Percentiles rank a stretch among this genome's conserved stretches.
Conservation (phyloP, 2,888 invertebrate species). For the Aelia acuminata region DNA sequence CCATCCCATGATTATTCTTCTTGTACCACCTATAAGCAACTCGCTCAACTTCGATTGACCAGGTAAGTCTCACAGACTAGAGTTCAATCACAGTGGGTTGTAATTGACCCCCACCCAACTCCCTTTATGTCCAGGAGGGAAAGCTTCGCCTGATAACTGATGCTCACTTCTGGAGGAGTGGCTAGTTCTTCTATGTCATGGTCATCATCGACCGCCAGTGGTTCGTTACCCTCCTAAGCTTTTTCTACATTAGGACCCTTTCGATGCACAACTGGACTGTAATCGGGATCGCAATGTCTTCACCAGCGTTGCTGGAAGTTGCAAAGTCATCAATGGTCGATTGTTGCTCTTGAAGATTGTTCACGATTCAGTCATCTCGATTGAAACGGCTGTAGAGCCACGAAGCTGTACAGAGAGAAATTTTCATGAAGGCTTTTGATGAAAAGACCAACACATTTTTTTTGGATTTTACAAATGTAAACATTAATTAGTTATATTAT, state of each 20-base stretch:
- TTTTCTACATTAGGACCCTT: not conserved
- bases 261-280: not conserved
- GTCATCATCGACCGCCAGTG: not conserved
- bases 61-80: too few species aligned
- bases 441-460: too few species aligned
- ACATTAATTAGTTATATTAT: too few species aligned
- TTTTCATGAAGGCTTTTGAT: too few species aligned
- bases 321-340: not conserved
- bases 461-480: too few species aligned
- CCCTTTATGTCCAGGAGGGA: not conserved
- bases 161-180: not conserved
- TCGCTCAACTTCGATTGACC: not conserved
- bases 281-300: not conserved
- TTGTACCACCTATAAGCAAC: too few species aligned
- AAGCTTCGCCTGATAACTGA: not conserved
- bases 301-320: not conserved
- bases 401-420: too few species aligned
- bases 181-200: not conserved
- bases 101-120: not conserved
- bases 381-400: too few species aligned
- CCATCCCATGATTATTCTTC: too few species aligned
- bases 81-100: not conserved
- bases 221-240: constrained; percentile 7
- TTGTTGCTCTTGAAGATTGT: not conserved
- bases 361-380: not conserved